These are phyloP conservation scores for Latrodectus elegans DNA, from an alignment of 2,888 invertebrate genomes.

Conservation along the genomic window DNA sequence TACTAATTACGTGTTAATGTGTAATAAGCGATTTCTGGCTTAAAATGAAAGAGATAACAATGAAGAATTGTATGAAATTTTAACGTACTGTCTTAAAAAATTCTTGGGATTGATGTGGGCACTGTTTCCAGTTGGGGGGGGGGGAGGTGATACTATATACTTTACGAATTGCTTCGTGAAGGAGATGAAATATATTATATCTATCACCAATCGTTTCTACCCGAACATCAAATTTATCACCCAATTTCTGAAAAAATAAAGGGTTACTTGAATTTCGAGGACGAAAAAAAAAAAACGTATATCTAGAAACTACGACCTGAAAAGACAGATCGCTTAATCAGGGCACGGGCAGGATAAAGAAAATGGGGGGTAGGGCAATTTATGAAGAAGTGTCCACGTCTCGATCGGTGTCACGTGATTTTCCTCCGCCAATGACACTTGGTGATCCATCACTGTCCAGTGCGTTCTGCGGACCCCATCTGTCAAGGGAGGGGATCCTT, in stretches of 20 bases:
- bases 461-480: slow-evolving; percentile 58
- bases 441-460: slow-evolving; percentile 67
- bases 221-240: slow-evolving; percentile 39
- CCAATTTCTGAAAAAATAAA: slow-evolving; percentile 16
- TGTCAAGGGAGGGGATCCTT: slow-evolving; percentile 46
- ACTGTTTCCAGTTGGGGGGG: too few species aligned
- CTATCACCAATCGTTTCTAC: background rate
- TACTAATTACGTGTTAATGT: too few species aligned
- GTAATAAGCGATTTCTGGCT: too few species aligned
- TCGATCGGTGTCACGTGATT: slow-evolving; percentile 67
- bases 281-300: slow-evolving; percentile 34
- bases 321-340: slow-evolving; percentile 67
- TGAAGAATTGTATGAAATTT: too few species aligned
- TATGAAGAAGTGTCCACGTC: slow-evolving; percentile 67
- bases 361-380: slow-evolving; percentile 36
- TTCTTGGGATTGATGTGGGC: too few species aligned
- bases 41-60: too few species aligned
- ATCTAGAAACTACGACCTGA: slow-evolving; percentile 39
- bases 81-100: too few species aligned
- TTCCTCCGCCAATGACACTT: slow-evolving; percentile 58
- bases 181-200: background rate
- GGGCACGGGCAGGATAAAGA: slow-evolving; percentile 3
- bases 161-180: background rate
- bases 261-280: slow-evolving; percentile 57
- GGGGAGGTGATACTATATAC: too few species aligned